Evolutionary conservation across 2,888 invertebrate species (phyloP), one percentile per base, ranked within the genome.

Genomic region (Cyclophora punctaria): DNA sequence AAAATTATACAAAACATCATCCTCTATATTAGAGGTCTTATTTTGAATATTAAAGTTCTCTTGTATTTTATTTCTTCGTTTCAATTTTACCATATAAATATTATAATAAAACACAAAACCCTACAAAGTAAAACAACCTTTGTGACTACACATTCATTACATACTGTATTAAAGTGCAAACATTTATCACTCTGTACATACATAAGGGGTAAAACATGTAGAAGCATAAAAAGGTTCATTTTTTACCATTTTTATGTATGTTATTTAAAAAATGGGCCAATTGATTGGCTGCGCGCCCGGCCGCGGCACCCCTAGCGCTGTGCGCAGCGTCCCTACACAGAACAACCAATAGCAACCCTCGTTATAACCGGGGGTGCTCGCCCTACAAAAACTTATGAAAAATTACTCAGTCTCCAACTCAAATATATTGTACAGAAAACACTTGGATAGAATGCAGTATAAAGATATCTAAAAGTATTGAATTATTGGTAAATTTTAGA

Each of bases 211-310:
- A 67, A 34, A 59, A 63, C 61, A 60, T 52, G 61, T 48, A 59
- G 56, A 55, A 60, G 62, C 61, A 63, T 78, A 81, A 80, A 79
- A 74, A 63, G 59, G 57, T 63, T 57, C 50, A 50, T 79, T 83
- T 87, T 88, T 87, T 86, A 84, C 67, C 73, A 78, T 77, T 84
- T 80, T 80, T 77, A 71, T 79, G 20, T 20, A 73, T 78, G 82
- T 83, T 86, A 86, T 86, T 85, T 85, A 86, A 88, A 87, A 86
- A 86, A 86, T 80, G 65, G 73, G 82, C 64, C 79, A 83, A 88
- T 87, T 86, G 85, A 88, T 88, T 88, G 88, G 88, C 78, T 88
- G 84, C 84, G 85, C 82, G 73, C 64, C 63, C 57, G 59, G 50
- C 57, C 60, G 56, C 48, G 56, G 69, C 53, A 70, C 73, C 78